Evolutionary conservation across 2,888 invertebrate genomes (phyloP), one percentile per base, ranked within the genome.

Genomic region (Onchidella celtica): DNA sequence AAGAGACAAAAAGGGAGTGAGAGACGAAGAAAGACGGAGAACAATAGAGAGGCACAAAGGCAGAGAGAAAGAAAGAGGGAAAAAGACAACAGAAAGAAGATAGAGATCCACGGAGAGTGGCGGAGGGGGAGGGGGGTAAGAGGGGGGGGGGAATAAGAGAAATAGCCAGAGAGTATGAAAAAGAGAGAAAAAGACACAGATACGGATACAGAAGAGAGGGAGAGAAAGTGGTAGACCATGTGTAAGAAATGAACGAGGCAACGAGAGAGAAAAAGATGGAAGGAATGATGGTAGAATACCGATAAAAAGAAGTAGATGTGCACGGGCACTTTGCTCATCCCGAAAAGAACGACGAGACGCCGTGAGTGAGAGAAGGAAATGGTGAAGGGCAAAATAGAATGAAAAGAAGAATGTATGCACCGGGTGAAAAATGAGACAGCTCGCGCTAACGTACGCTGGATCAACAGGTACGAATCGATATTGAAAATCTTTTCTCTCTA

Each of bases 1-100:
- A 38, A 63, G 72, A 65, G 38, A 70, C 61, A 69, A 24, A 79
- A 29, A 38, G n/a, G 61, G 70, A 70, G 24, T 40, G 63, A 69
- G 24, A 61, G 70, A 59, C 21, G 32, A n/a, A 59, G 57, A 70
- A 29, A 61, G 14, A 61, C 40, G 38, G 27, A 70, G 61, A 70
- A 6, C 70, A 32, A 63, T 14, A 70, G 38, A 34, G 14, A 9
- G 63, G n/a, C 11, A 4, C 0, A 47, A 11, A 3, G 14, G 21
- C 24, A 27, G 40, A 38, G 27, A 78, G 61, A 68, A 24, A 78
- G 27, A 78, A 21, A 34, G 40, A 69, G 36, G 47, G 77, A 36
- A n/a, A 32, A 24, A 24, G 36, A n/a, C 32, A 38, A 34, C 6
- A 34, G 36, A 36, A 32, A 29, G 59, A 59, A 47, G 34, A 59